Evolutionary conservation across 2,113 vertebrate genomes (phyloP).

Genomic region (Aptenodytes patagonicus): DNA sequence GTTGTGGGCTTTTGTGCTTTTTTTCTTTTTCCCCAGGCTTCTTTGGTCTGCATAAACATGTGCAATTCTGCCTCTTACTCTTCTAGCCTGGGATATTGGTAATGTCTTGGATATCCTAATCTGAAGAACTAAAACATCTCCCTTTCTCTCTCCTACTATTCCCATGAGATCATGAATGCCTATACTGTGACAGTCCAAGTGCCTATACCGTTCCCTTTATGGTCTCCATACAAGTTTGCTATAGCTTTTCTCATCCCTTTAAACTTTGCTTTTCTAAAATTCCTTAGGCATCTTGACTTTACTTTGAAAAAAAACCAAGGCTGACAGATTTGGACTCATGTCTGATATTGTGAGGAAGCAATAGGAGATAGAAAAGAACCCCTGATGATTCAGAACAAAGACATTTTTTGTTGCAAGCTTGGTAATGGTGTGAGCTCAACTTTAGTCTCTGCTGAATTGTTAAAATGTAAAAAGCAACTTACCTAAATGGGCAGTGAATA

Average conservation of each 20-base stretch:
- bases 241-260: background rate
- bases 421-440: background rate
- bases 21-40: background rate
- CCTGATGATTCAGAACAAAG: background rate
- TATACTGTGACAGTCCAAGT: background rate
- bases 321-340: background rate
- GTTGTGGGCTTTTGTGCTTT: background rate
- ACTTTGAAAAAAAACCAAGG: background rate
- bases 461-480: slow-evolving; percentile 22
- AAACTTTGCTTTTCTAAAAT: background rate
- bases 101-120: background rate
- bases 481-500: slow-evolving; percentile 5
- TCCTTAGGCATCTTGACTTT: background rate
- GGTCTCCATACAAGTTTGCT: background rate
- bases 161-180: background rate
- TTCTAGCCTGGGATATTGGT: background rate
- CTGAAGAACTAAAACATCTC: background rate
- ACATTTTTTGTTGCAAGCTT: background rate
- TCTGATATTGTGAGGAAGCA: background rate
- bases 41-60: background rate
- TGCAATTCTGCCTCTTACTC: background rate
- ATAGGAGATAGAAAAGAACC: background rate
- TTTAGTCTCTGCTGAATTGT: slow-evolving; percentile 11
- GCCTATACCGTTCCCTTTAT: background rate
- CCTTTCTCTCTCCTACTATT: background rate